Conservation (phyloP, 2,797 vertebrate species). For the Adrianichthys oophorus region DNA sequence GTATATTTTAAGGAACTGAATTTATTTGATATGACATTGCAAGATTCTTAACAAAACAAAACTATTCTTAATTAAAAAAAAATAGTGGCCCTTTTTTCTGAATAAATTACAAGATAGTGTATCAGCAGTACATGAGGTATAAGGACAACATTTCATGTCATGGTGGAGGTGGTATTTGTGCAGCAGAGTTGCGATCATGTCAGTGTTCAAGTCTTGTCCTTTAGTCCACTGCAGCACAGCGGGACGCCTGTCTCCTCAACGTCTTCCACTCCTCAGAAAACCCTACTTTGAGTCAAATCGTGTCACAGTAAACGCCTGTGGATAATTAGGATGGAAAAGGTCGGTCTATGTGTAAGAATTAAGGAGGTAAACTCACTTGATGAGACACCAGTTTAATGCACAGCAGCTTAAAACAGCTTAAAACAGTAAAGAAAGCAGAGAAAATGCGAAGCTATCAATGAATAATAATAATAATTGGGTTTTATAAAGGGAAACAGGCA, state of each 20-base stretch:
- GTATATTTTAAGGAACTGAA: no score
- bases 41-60: no score
- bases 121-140: constrained; percentile 7
- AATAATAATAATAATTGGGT: no score
- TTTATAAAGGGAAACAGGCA: no score
- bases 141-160: constrained; percentile 1
- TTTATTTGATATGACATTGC: no score
- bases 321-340: constrained; percentile 49
- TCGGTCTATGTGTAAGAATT: constrained; percentile 8
- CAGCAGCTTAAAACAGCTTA: no score
- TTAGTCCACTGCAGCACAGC: constrained; percentile 17
- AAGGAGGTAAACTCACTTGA: no score
- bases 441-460: no score
- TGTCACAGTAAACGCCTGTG: constrained; percentile 32
- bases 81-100: not conserved
- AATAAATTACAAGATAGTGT: not conserved
- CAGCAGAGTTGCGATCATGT: not conserved
- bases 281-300: constrained; percentile 49
- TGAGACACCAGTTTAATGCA: no score
- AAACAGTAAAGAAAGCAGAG: no score
- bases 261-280: constrained; percentile 41
- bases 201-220: not conserved
- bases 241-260: constrained; percentile 31
- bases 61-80: no score
- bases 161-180: constrained; percentile 10